Evolutionary conservation across 2,888 invertebrate genomes (phyloP), one percentile per base, ranked within the genome.

Genomic region (Myopa tessellatipennis): DNA sequence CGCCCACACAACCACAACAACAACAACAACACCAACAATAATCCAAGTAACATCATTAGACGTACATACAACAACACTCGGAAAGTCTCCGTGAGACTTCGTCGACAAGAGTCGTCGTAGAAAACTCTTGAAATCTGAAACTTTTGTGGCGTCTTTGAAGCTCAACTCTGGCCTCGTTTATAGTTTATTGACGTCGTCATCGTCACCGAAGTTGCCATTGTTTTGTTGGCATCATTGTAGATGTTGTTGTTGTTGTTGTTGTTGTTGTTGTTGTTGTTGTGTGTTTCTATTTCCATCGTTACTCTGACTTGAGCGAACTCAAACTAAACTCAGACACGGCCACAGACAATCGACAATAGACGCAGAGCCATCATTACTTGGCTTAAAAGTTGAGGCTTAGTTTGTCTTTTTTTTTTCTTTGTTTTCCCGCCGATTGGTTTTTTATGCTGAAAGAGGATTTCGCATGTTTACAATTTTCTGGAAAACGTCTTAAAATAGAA

Each of bases 161-260:
- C 80, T 79, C 77, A 77, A 79, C 76, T 80, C 76, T 76, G 75
- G 78, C 34, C 61, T 61, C 79, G 79, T 75, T 77, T 78, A 74
- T 74, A 78, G 79, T 76, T 78, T 79, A 78, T 80, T 73, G 74
- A 68, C 74, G 58, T 77, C 79, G 55, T 76, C 58, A 55, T 63
- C 18, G 69, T 76, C 65, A 58, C 58, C 55, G 34, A 69, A 58
- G 26, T 76, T n/a, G 18, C 50, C 63, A 34, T 63, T 52, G 3
- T 61, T 26, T 10, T 58, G 12, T 58, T n/a, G n/a, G n/a, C 58
- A 16, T 50, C 58, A 58, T 58, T 16, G 58, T n/a, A n/a, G n/a
- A n/a, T n/a, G n/a, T n/a, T n/a, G n/a, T n/a, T n/a, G n/a, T n/a
- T n/a, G n/a, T n/a, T n/a, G n/a, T n/a, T n/a, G n/a, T n/a, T n/a